phyloP scores from a whole-genome alignment of 2,797 vertebrate species.

The Hirundo rustica region DNA sequence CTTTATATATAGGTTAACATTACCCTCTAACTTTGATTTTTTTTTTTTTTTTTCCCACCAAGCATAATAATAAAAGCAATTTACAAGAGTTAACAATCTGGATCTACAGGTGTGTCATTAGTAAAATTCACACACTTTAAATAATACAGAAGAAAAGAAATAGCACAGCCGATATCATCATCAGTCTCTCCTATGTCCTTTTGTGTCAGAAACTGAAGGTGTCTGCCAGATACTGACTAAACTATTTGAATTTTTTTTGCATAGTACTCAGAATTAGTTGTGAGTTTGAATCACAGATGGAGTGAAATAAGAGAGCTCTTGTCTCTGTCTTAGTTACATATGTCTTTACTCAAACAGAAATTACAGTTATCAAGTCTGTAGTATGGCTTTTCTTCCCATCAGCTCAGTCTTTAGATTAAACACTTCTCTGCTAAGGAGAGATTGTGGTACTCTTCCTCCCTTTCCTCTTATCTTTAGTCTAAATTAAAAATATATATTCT shows the following conservation, averaged over 20 bases:
- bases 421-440: neutral
- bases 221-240: neutral
- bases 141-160: neutral
- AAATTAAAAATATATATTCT: neutral
- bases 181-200: neutral
- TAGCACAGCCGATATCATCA: neutral
- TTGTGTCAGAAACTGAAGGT: neutral
- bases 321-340: constrained; percentile 38
- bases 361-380: neutral
- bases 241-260: neutral
- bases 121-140: neutral
- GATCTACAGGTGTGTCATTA: neutral
- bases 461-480: neutral
- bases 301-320: constrained; percentile 24
- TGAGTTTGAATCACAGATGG: constrained; percentile 43
- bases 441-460: neutral
- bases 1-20: neutral
- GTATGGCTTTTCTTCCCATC: neutral
- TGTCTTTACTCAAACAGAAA: constrained; percentile 38
- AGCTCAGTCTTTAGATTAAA: neutral
- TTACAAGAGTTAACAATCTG: neutral
- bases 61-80: neutral
- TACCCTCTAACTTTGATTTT: neutral
- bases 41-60: neutral
- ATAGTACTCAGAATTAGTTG: neutral